phyloP scores from a whole-genome alignment of 2,113 vertebrate species.

The Elachura formosa region DNA sequence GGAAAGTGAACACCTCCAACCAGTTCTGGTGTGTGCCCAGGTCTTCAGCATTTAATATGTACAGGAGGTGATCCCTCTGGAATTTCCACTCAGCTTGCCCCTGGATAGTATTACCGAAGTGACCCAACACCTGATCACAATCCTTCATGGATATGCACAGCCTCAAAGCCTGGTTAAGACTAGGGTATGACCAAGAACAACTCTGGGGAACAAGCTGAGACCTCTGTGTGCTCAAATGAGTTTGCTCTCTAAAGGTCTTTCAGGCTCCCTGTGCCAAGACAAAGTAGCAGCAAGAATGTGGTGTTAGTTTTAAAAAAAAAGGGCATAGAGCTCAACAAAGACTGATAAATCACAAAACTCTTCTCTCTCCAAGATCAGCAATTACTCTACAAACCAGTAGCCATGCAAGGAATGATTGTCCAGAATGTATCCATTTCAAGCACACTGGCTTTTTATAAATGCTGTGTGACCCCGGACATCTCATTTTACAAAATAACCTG shows the following conservation, averaged over 20 bases:
- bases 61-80: not conserved
- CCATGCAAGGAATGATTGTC: not conserved
- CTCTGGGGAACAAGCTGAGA: not conserved
- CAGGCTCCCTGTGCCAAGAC: not conserved
- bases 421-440: not conserved
- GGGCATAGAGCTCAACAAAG: not conserved
- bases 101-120: not conserved
- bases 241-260: not conserved
- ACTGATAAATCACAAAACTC: not conserved
- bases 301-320: not conserved
- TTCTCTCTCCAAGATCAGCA: not conserved
- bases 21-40: accelerated
- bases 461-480: not conserved
- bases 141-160: not conserved
- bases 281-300: not conserved
- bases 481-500: not conserved
- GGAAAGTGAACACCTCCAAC: not conserved
- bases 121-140: not conserved
- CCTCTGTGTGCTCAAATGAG: not conserved
- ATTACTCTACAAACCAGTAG: not conserved
- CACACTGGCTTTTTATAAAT: not conserved
- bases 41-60: not conserved
- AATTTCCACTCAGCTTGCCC: not conserved
- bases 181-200: not conserved
- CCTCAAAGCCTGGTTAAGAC: not conserved